phyloP scores from a whole-genome alignment of 2,113 vertebrate genomes.

The Empidonax traillii region DNA sequence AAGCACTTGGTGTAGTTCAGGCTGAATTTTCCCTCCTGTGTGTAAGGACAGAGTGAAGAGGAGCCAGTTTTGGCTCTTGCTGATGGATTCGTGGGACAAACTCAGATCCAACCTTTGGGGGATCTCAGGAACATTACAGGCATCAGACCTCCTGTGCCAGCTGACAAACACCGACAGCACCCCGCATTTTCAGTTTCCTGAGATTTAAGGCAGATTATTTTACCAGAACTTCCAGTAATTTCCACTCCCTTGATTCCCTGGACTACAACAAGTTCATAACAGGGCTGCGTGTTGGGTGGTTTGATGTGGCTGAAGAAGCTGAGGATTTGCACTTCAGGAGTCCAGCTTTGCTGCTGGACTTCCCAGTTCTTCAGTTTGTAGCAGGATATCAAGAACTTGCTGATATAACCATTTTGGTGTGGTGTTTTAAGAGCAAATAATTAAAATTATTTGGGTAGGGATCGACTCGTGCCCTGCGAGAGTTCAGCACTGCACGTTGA shows the following conservation, averaged over 20 bases:
- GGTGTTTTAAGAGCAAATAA: not conserved
- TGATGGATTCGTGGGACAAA: accelerated
- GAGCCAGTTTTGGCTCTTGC: accelerated
- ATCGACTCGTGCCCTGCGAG: accelerated
- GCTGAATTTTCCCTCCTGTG: not conserved
- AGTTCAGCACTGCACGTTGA: not conserved
- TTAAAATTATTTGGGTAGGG: not conserved
- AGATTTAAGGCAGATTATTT: not conserved
- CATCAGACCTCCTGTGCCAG: not conserved
- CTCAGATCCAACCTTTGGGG: not conserved
- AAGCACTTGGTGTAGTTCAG: not conserved
- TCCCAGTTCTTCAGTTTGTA: not conserved
- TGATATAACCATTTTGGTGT: not conserved
- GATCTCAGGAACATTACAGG: accelerated
- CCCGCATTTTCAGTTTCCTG: not conserved
- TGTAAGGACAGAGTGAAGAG: not conserved
- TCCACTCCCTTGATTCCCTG: not conserved
- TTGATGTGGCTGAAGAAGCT: not conserved
- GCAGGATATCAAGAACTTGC: not conserved
- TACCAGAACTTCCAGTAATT: not conserved
- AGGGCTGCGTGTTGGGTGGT: not conserved
- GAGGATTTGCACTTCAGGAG: not conserved
- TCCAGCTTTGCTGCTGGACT: not conserved
- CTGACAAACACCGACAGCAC: not conserved
- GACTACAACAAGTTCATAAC: no score